phyloP scores from a whole-genome alignment of 2,113 vertebrate species.

The Chionodraco myersi region DNA sequence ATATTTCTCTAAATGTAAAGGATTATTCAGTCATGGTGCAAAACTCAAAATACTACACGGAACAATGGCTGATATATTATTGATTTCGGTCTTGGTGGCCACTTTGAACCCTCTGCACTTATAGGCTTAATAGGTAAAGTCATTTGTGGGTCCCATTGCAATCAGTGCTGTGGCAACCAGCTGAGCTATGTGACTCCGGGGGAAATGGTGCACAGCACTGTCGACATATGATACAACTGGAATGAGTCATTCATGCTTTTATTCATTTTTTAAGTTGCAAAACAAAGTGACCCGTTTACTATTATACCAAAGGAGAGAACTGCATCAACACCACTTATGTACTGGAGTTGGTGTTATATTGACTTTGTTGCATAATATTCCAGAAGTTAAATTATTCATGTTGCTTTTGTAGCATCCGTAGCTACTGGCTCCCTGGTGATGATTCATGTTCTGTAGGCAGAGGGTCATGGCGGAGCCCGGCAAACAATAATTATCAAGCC shows the following conservation, averaged over 20 bases:
- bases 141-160: conserved; percentile 24
- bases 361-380: conserved; percentile 50
- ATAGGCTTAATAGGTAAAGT: conserved; percentile 45
- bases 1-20: conserved; percentile 8
- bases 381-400: conserved; percentile 36
- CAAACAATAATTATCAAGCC: conserved; percentile 69
- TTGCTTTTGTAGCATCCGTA: conserved; percentile 51
- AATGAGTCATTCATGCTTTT: conserved; percentile 13
- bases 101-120: conserved; percentile 6
- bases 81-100: conserved; percentile 20
- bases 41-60: background rate
- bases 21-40: conserved; percentile 23
- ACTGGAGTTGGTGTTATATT: conserved; percentile 29
- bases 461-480: conserved; percentile 52
- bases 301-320: background rate
- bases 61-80: conserved; percentile 22
- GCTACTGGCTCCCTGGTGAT: conserved; percentile 61
- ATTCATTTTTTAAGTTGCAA: background rate
- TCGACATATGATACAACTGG: conserved; percentile 20
- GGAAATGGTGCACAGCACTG: conserved; percentile 1
- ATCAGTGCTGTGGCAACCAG: conserved; percentile 17
- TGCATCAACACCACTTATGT: conserved; percentile 10
- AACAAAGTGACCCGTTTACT: conserved; percentile 2
- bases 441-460: conserved; percentile 77
- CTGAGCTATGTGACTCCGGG: conserved; percentile 31